Conservation (phyloP, 2,113 vertebrate species). For the Saimiri boliviensis region DNA sequence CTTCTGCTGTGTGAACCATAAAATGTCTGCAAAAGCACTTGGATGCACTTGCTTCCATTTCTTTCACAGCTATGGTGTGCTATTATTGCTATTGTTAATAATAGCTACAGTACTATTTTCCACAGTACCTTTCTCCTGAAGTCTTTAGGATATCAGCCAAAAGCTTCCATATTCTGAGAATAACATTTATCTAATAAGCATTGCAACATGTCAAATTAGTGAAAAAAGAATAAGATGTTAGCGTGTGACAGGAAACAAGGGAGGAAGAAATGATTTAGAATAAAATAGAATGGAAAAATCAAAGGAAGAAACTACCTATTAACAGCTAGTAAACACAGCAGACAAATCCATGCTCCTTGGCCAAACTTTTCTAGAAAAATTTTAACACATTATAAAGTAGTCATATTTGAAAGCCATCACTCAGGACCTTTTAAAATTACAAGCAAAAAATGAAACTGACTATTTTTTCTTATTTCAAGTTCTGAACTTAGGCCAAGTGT, state of each 20-base stretch:
- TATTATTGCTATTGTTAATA: constrained; percentile 7
- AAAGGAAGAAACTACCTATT: not conserved
- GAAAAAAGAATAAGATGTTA: not conserved
- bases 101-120: not conserved
- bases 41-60: not conserved
- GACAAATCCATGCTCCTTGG: not conserved
- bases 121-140: not conserved
- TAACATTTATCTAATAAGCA: constrained; percentile 1
- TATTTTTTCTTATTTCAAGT: constrained; percentile 6
- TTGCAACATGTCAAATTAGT: not conserved
- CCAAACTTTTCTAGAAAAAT: not conserved
- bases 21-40: constrained; percentile 24
- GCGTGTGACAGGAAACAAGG: not conserved
- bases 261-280: not conserved
- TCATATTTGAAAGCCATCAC: not conserved
- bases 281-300: not conserved
- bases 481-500: not conserved
- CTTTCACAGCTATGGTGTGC: not conserved
- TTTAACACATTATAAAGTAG: not conserved
- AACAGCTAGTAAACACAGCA: not conserved
- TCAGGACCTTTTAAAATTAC: constrained; percentile 28
- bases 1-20: not conserved
- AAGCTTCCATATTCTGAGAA: not conserved
- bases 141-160: not conserved
- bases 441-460: not conserved